Base-by-base conservation (phyloP, 2,797 vertebrate species). In the Eidolon dupreanum region DNA sequence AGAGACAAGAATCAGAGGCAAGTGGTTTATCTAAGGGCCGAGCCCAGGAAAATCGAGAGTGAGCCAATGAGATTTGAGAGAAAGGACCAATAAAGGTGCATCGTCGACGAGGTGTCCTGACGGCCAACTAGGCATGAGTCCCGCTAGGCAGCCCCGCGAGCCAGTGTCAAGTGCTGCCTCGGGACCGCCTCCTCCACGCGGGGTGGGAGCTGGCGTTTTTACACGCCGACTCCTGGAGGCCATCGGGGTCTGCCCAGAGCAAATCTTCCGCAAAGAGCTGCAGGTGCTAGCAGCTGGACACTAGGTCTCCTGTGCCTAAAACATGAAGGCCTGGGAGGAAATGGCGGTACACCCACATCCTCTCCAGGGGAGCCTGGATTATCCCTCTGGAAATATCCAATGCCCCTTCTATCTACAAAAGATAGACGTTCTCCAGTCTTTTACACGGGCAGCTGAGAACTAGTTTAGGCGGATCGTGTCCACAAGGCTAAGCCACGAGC, bases 121-220 rank as follows among this genome's bases (percentile, higher is more conserved):
- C 26, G 7, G 17, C 41, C 19, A 26, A 43, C 55, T 7, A 46
- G 57, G 73, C 15, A 22, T 11, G 0, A 8, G 33, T 3, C 12
- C 71, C 17, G 2, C 53, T 3, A 13, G 65, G 82, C 53, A 57
- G 31, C n/a, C 36, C 26, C 8, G 5, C 24, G 15, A 28, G 13
- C 28, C 75, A 43, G 6, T 0, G 15, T 4, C 38, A 66, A 41
- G 16, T 4, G 2, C 1, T 1, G 26, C 1, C 55, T 70, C 26
- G 3, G 31, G 36, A 53, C 43, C 1, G 12, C 7, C 85, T 33
- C 46, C 12, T 13, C 46, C 7, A 6, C 11, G 22, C 31, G 2
- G 49, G 10, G 28, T 77, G 15, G 38, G 26, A 43, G 20, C 33
- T 49, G 16, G 61, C 36, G 26, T 41, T 24, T 24, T n/a, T 46